These are phyloP conservation scores for Leptinotarsa rubiginosa DNA, from an alignment of 2,888 invertebrate genomes.

Conservation along the genomic window DNA sequence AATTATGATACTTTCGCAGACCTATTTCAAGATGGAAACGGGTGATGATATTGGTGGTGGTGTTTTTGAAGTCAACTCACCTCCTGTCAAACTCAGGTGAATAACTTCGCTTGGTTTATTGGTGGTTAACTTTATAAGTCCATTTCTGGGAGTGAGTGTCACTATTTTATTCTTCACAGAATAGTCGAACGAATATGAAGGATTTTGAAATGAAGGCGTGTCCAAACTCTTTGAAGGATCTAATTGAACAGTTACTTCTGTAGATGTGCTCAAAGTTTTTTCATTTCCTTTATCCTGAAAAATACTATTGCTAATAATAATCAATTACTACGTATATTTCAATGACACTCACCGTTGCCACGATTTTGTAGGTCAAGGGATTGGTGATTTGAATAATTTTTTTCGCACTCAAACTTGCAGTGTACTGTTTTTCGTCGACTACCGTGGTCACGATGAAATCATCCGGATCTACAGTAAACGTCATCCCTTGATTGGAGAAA, in stretches of 20 bases:
- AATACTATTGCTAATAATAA: not conserved
- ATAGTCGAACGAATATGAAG: constrained; percentile 67
- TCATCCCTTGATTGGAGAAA: constrained; percentile 65
- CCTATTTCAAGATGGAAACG: too few relatives aligned
- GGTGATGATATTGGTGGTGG: not conserved
- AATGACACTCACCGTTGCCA: constrained; percentile 54
- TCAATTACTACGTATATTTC: not conserved
- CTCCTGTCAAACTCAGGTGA: constrained; percentile 29
- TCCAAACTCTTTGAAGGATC: constrained; percentile 65
- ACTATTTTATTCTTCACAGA: constrained; percentile 58
- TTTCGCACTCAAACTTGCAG: constrained; percentile 48
- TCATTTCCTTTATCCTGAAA: constrained; percentile 49
- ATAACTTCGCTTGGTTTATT: constrained; percentile 22
- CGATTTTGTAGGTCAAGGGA: constrained; percentile 47
- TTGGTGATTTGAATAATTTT: constrained; percentile 41
- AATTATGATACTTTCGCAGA: too few relatives aligned
- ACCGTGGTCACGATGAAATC: constrained; percentile 47
- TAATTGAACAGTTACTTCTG: constrained; percentile 61
- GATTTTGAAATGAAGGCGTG: constrained; percentile 66
- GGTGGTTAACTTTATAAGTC: constrained; percentile 34
- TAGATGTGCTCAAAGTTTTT: constrained; percentile 27
- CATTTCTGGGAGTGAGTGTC: constrained; percentile 35
- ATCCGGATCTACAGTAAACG: constrained; percentile 50
- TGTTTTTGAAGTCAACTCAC: constrained; percentile 32
- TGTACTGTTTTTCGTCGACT: constrained; percentile 45